These are phyloP conservation scores for Scaptomyza caliginosa DNA, from an alignment of 2,888 invertebrate species.

Conservation along the genomic window DNA sequence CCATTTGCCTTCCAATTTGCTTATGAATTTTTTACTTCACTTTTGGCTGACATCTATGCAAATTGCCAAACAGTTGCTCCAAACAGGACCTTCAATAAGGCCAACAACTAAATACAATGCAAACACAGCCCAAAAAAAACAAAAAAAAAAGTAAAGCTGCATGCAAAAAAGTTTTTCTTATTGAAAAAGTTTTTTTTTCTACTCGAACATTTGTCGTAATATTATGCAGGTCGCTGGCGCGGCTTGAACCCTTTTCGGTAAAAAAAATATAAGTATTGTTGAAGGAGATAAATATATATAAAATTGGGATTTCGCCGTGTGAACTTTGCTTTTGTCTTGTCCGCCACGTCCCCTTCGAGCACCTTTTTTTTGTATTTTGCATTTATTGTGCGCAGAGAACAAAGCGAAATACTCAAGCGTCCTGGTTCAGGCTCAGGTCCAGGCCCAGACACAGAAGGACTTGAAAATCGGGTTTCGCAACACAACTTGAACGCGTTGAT, in stretches of 20 bases:
- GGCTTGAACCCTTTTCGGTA: conserved; percentile 63
- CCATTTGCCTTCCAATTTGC: conserved; percentile 48
- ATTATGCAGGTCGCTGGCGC: conserved; percentile 70
- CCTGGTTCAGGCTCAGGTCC: conserved; percentile 17
- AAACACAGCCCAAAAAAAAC: conserved; percentile 14
- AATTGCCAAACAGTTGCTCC: conserved; percentile 45
- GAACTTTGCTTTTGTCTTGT: conserved; percentile 63
- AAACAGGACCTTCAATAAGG: background rate
- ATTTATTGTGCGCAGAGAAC: conserved; percentile 68
- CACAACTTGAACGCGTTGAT: conserved; percentile 69
- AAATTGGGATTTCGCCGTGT: conserved; percentile 47
- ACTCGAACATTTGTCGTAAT: conserved; percentile 71
- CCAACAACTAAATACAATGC: conserved; percentile 17
- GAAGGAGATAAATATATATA: conserved; percentile 4
- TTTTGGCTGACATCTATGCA: conserved; percentile 64
- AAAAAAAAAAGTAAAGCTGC: conserved; percentile 35
- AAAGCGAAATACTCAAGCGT: conserved; percentile 51
- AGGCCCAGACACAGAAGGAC: conserved; percentile 1
- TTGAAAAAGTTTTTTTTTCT: conserved; percentile 68
- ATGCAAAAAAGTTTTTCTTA: conserved; percentile 68
- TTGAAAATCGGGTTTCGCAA: conserved; percentile 1
- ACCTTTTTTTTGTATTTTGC: conserved; percentile 65
- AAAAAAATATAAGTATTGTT: conserved; percentile 7
- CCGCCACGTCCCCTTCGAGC: conserved; percentile 40
- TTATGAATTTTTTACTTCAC: conserved; percentile 68